Evolutionary conservation across 2,113 vertebrate genomes (phyloP), one percentile per base, ranked within the genome.

Genomic region (Sylvilagus bachmani): DNA sequence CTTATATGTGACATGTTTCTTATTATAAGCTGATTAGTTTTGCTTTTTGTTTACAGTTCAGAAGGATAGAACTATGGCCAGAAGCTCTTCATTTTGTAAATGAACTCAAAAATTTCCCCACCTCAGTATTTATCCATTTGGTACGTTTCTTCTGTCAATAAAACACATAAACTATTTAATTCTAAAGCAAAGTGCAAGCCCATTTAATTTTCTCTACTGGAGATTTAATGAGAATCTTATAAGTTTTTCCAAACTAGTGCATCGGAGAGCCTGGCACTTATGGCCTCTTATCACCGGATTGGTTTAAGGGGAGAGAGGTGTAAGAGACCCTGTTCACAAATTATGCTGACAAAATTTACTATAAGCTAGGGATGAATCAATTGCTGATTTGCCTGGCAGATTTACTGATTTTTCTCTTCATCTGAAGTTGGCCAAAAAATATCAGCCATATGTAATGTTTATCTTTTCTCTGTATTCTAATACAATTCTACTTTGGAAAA

Each of bases 351-450:
- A 6, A 95, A 99, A 98, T 98, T 38, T 98, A 98, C 81, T 98
- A 96, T 70, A 95, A 96, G 29, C 95, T 98, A 92, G 99, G 99
- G 75, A 98, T 98, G 92, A 98, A 98, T 6, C 95, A 99, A 24
- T 90, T 99, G 33, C 98, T 97, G 92, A 93, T 98, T 73, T 99
- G 98, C 92, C 84, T 99, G 61, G 98, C 99, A 97, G 98, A 98
- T 97, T 61, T 16, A 31, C 16, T 29, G 6, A 67, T 33, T 44
- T 16, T 38, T 62, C 70, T 31, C 22, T 55, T 31, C 71, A 36
- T 4, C 77, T n/a, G 64, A 13, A 64, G 27, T n/a, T 5, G 29
- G 6, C 19, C 55, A 82, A 73, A 38, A 66, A 78, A 96, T 78
- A 22, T 31, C 12, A 87, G 69, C 27, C 27, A 33, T 22, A 17